A percentile compares a stretch with the other conserved stretches of the same genome.
Conservation (phyloP, 64 coral and sea anemone genomes). For the Actinia tenebrosa region DNA sequence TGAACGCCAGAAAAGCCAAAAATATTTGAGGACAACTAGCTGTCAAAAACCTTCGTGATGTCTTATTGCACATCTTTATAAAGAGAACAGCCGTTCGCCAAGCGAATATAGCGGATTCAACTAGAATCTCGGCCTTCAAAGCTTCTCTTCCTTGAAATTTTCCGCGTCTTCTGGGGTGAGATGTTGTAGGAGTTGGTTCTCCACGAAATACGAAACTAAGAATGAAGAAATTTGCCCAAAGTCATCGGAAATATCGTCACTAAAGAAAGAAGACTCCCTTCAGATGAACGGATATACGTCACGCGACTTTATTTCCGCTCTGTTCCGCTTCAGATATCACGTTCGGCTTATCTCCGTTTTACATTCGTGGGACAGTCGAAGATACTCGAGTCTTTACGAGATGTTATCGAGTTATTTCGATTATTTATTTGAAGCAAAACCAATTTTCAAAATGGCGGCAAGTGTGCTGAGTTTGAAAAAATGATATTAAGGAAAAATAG, state of each 20-base stretch:
- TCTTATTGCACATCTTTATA: background rate
- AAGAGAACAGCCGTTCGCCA: background rate
- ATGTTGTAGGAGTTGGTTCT: background rate
- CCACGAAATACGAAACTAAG: constrained; percentile 5
- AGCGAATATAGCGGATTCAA: background rate
- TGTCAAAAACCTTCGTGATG: background rate
- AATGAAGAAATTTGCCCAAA: constrained; percentile 18
- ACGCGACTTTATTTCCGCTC: background rate
- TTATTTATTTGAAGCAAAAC: background rate
- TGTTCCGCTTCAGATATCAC: background rate
- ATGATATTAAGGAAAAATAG: background rate
- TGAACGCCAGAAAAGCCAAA: constrained; percentile 28
- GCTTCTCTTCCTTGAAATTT: background rate
- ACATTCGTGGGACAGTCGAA: background rate
- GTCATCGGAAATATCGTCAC: constrained; percentile 19
- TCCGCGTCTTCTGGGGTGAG: background rate
- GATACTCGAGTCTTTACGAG: background rate
- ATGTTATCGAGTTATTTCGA: background rate
- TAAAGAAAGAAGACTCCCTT: background rate
- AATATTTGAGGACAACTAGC: background rate
- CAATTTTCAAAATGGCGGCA: constrained; percentile 19
- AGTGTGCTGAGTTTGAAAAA: background rate
- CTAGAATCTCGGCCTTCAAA: background rate
- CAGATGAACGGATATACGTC: constrained; percentile 12
- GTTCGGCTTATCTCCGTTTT: background rate